These are phyloP conservation scores for Alligator sinensis DNA, from an alignment of 2,113 vertebrate genomes.

Conservation along the genomic window DNA sequence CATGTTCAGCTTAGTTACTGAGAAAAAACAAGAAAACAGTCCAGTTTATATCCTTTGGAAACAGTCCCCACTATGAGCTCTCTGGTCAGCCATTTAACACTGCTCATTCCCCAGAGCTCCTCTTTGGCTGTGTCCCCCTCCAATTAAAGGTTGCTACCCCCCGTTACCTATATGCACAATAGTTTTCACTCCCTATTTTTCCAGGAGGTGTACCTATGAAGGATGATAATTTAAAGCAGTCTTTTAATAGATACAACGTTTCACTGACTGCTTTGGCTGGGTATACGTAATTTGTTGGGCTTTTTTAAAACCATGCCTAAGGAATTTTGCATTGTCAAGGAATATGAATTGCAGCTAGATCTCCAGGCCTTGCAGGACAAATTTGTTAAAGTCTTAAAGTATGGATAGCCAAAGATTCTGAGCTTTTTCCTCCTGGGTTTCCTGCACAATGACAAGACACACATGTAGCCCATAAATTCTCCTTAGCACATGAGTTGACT, in stretches of 20 bases:
- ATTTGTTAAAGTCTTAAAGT: neutral
- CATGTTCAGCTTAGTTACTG: neutral
- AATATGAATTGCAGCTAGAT: neutral
- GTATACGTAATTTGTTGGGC: neutral
- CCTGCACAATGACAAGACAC: neutral
- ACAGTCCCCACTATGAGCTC: fast-evolving
- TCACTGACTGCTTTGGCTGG: neutral
- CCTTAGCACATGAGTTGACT: neutral
- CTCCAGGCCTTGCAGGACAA: neutral
- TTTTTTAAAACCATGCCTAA: neutral
- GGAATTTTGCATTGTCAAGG: neutral
- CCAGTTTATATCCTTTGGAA: neutral
- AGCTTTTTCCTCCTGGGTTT: neutral
- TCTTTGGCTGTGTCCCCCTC: fast-evolving
- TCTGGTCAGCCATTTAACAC: neutral
- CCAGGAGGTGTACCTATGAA: neutral
- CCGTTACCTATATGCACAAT: fast-evolving
- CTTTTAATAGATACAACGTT: neutral
- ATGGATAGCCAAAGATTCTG: neutral
- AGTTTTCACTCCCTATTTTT: neutral
- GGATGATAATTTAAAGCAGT: neutral
- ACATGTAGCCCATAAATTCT: fast-evolving
- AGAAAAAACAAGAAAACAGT: neutral
- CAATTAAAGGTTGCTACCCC: neutral
- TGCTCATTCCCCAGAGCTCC: neutral